These are phyloP conservation scores for Propithecus deckenii DNA, from an alignment of 2,797 vertebrate species.

Conservation along the genomic window DNA sequence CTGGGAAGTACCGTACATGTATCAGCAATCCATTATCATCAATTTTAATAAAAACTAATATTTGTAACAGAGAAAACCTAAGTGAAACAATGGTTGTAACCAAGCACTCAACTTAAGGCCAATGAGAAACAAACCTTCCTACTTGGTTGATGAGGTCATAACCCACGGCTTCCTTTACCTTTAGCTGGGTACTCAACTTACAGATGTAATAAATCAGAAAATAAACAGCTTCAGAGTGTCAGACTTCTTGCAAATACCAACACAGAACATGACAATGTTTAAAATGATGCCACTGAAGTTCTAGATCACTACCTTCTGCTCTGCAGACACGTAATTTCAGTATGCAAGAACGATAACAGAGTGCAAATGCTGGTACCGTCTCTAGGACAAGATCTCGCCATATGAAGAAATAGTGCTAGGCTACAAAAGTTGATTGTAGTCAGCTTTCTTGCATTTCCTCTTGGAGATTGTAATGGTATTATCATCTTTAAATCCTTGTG, in stretches of 20 bases:
- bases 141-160: background rate
- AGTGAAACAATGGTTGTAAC: background rate
- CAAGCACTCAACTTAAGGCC: background rate
- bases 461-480: conserved; percentile 48
- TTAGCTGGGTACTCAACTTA: conserved; percentile 25
- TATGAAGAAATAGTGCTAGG: background rate
- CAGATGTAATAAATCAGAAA: background rate
- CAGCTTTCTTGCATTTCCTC: conserved; percentile 54
- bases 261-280: background rate
- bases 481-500: conserved; percentile 52
- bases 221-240: background rate
- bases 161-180: conserved; percentile 42
- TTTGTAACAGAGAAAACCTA: conserved; percentile 44
- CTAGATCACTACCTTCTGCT: conserved; percentile 16
- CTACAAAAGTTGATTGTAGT: conserved; percentile 53
- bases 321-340: background rate
- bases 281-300: background rate
- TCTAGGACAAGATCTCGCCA: conserved; percentile 22
- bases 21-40: background rate
- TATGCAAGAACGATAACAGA: background rate
- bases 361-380: background rate
- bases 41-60: background rate
- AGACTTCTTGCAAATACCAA: conserved; percentile 45
- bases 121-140: conserved; percentile 17
- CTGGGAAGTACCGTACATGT: background rate